Conservation (phyloP, 2,113 vertebrate genomes). For the Meles meles region DNA sequence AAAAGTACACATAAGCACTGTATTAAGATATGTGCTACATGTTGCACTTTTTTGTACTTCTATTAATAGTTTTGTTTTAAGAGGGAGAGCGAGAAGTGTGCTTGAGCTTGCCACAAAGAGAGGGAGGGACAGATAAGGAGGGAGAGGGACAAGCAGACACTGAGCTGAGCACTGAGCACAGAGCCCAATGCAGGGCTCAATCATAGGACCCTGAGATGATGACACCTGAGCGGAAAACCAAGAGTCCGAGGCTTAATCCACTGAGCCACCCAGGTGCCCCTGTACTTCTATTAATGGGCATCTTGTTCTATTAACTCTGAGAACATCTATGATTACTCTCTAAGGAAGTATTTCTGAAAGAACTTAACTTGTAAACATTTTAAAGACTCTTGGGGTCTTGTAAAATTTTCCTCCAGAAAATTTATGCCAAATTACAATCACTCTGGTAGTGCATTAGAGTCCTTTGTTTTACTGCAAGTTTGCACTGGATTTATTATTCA, state of each 20-base stretch:
- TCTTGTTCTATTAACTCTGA: not conserved
- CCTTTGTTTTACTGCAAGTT: not conserved
- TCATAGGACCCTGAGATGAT: not conserved
- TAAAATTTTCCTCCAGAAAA: not conserved
- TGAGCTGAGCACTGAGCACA: not conserved
- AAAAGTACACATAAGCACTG: not conserved
- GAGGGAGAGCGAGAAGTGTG: not conserved
- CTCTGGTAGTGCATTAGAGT: not conserved
- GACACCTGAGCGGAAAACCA: not conserved
- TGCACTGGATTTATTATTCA: not conserved
- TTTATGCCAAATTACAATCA: not conserved
- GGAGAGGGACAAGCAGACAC: not conserved
- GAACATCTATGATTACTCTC: not conserved
- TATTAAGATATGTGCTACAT: not conserved
- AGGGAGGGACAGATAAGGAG: not conserved
- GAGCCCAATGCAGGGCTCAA: not conserved
- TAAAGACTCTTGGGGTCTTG: not conserved
- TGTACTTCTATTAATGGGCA: not conserved
- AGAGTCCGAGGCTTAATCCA: not conserved
- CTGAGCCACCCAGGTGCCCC: not conserved
- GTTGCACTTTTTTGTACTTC: not conserved
- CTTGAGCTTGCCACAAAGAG: not conserved
- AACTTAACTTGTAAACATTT: not conserved
- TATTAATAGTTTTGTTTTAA: not conserved
- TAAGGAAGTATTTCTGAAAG: not conserved